phyloP scores from a whole-genome alignment of 2,113 vertebrate genomes.

The Pelodiscus sinensis region DNA sequence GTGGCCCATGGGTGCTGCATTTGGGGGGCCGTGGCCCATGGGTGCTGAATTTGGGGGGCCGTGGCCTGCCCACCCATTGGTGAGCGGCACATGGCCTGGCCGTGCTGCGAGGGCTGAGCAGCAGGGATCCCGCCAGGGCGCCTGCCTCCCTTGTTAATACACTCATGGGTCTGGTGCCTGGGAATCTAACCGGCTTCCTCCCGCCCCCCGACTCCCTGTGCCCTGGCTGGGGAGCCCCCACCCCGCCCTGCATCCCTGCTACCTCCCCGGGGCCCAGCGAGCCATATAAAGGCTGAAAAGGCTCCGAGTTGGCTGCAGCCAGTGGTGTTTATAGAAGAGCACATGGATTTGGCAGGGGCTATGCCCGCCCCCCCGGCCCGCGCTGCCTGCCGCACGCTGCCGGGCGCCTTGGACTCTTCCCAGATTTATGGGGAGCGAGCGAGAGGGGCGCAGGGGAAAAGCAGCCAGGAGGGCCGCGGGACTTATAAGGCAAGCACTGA shows the following conservation, averaged over 20 bases:
- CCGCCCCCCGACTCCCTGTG: neutral
- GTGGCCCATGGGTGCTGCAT: neutral
- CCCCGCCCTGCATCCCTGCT: too few relatives aligned
- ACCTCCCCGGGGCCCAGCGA: neutral
- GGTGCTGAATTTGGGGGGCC: neutral
- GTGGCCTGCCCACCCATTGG: neutral
- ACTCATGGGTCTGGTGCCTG: neutral
- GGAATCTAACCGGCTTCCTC: neutral
- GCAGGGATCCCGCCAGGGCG: neutral
- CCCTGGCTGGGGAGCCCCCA: neutral
- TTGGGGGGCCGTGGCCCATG: neutral
- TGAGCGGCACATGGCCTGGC: neutral
- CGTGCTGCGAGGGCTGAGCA: neutral
- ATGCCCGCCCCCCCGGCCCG: neutral
- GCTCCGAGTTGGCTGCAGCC: constrained; percentile 72
- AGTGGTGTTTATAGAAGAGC: constrained; percentile 79
- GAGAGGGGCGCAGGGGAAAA: neutral
- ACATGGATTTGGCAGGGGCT: constrained; percentile 1
- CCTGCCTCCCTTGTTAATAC: neutral
- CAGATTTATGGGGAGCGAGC: neutral
- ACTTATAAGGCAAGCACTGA: constrained; percentile 38
- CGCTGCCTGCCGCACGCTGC: neutral
- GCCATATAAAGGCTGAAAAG: constrained; percentile 86
- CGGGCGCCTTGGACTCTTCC: neutral
- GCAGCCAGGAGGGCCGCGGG: neutral